phyloP scores from a whole-genome alignment of 2,888 invertebrate species.

The Metalampra italica region DNA sequence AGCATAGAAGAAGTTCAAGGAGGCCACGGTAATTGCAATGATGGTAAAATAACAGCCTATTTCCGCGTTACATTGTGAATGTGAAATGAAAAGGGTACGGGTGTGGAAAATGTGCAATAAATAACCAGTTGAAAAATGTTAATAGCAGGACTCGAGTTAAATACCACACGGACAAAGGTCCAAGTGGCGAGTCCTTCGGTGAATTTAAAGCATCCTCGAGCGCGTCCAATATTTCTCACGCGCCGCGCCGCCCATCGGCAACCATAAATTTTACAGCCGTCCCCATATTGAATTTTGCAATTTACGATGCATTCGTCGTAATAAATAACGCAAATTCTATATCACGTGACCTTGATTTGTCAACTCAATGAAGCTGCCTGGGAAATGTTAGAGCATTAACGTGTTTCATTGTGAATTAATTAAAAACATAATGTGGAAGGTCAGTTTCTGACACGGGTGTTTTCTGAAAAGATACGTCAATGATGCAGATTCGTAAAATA shows the following conservation, averaged over 20 bases:
- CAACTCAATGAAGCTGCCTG: conserved; percentile 19
- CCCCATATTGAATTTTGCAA: conserved; percentile 61
- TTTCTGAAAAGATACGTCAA: not conserved
- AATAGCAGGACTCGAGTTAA: conserved; percentile 28
- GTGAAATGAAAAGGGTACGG: conserved; percentile 2
- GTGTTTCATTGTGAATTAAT: not conserved
- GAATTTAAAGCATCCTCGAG: conserved; percentile 52
- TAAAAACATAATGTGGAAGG: not conserved
- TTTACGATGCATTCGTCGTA: conserved; percentile 44
- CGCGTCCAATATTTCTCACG: conserved; percentile 53
- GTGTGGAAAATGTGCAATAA: conserved; percentile 19
- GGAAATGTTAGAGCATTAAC: conserved; percentile 16
- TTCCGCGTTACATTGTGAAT: conserved; percentile 5
- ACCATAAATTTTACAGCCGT: conserved; percentile 59
- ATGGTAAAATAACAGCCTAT: not conserved
- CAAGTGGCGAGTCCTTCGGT: conserved; percentile 45
- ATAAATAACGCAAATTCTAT: conserved; percentile 34
- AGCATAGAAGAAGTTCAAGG: conserved; percentile 2
- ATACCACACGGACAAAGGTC: conserved; percentile 36
- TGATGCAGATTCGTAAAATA: no score
- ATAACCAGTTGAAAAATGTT: conserved; percentile 27
- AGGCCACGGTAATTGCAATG: not conserved
- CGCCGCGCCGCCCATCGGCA: conserved; percentile 45
- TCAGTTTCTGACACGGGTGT: not conserved
- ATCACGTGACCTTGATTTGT: conserved; percentile 39